Evolutionary conservation across 2,113 vertebrate genomes (phyloP), one percentile per base, ranked within the genome.

Genomic region (Thryonomys swinderianus): DNA sequence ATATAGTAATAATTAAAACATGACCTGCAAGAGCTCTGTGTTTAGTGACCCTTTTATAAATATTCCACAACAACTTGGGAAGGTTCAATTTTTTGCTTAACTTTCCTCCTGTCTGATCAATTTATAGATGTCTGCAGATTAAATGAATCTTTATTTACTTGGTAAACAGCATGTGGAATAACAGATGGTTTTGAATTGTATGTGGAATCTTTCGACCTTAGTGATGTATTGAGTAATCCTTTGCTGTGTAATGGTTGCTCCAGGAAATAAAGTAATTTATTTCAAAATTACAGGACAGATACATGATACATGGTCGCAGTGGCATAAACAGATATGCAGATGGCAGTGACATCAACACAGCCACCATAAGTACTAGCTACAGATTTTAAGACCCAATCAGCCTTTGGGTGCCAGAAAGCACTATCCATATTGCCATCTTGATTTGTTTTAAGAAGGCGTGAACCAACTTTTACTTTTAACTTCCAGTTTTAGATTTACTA

Each of bases 151-250:
- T 90, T 91, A 74, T 64, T 93, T 78, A 95, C 64, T 89, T 61
- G 78, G 85, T 66, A 71, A 94, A 93, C 12, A 95, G 32, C 86
- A 90, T 94, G 87, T 97, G 86, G 69, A 93, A 91, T 59, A 96
- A n/a, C 95, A 97, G 89, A 97, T 96, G 94, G 95, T 61, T 93
- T 89, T 95, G 45, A 61, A 48, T 57, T 69, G 21, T 76, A 45
- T 85, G 59, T 7, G 16, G 91, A 51, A 67, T 93, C 91, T 86
- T 94, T 78, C n/a, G 83, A 83, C n/a, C 87, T 93, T 59, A 48
- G 27, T 95, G 69, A 96, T 97, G 93, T 95, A 95, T 93, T 81
- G 94, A 91, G 67, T 37, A 94, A 84, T 96, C 57, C 76, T 78
- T 95, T 94, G 51, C 62, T 95, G 37, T 87, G 51, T 71, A 93